Percentiles rank a stretch among this genome's conserved stretches.
Evolutionary conservation across 2,797 vertebrate genomes (phyloP).

Genomic region (Momotus momota): DNA sequence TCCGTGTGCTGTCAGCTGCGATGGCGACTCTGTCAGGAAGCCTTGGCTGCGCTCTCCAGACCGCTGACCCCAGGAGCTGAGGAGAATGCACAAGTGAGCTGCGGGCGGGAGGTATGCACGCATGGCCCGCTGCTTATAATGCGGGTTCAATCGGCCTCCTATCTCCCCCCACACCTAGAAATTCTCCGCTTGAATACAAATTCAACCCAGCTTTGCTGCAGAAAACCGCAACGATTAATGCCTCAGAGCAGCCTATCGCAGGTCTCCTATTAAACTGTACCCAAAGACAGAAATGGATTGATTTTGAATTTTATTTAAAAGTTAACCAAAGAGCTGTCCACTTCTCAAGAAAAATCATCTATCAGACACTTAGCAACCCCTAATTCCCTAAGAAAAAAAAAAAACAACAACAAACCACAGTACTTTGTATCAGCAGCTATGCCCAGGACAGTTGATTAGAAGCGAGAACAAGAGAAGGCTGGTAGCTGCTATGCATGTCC

Average conservation of each 20-base stretch:
- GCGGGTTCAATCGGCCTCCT: not conserved
- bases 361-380: not conserved
- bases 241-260: not conserved
- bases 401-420: not conserved
- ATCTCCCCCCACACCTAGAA: not conserved
- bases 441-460: rapidly evolving
- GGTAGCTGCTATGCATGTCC: not conserved
- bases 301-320: not conserved
- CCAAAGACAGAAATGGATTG: not conserved
- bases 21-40: not conserved
- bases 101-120: rapidly evolving
- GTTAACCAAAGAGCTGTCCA: not conserved
- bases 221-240: not conserved
- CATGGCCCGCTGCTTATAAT: not conserved
- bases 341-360: not conserved
- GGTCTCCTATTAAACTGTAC: not conserved
- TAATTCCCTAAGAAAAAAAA: too few relatives aligned
- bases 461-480: not conserved
- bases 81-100: not conserved
- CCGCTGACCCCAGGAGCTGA: not conserved
- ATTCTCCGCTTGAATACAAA: slow-evolving; percentile 38
- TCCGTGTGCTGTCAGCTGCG: not conserved
- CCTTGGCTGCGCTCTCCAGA: rapidly evolving
- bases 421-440: not conserved
- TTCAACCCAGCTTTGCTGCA: not conserved